Percentiles rank a stretch among this genome's conserved stretches.
phyloP scores from a whole-genome alignment of 2,888 invertebrate species.

The Limnephilus lunatus region DNA sequence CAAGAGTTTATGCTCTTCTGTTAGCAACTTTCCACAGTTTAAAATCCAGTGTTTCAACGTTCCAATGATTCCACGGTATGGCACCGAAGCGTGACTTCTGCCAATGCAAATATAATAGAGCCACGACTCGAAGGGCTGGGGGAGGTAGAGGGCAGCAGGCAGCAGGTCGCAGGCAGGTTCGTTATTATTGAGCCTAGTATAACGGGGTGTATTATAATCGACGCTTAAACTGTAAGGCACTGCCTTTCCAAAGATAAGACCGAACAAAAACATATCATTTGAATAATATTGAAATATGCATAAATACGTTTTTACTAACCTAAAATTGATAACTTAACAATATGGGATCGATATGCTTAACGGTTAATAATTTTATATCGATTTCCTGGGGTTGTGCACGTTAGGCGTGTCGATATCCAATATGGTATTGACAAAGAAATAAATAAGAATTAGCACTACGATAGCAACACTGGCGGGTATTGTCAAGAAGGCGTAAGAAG shows the following conservation, averaged over 20 bases:
- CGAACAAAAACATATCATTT: neutral
- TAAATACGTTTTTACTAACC: neutral
- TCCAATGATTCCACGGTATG: slow-evolving; percentile 27
- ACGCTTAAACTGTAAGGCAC: neutral
- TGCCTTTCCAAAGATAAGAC: neutral
- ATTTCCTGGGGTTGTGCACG: too few relatives aligned
- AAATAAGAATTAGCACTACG: too few relatives aligned
- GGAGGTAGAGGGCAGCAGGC: neutral
- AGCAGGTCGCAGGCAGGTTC: neutral
- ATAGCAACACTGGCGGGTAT: too few relatives aligned
- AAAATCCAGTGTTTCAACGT: neutral
- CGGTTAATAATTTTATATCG: too few relatives aligned
- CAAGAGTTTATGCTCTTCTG: neutral
- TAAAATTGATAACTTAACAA: too few relatives aligned
- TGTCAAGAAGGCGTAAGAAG: too few relatives aligned
- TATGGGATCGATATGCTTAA: too few relatives aligned
- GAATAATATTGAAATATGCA: neutral
- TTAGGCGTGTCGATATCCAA: too few relatives aligned
- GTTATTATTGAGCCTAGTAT: neutral
- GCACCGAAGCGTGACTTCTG: slow-evolving; percentile 26
- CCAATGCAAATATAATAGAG: slow-evolving; percentile 20
- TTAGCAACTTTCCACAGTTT: slow-evolving; percentile 6
- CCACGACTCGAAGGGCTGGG: neutral
- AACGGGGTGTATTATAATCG: neutral
- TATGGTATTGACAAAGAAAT: too few relatives aligned